A percentile compares a stretch with the other conserved stretches of the same genome.
Conservation (phyloP, 2,888 invertebrate genomes). For the Trissonchulus latispiculum region DNA sequence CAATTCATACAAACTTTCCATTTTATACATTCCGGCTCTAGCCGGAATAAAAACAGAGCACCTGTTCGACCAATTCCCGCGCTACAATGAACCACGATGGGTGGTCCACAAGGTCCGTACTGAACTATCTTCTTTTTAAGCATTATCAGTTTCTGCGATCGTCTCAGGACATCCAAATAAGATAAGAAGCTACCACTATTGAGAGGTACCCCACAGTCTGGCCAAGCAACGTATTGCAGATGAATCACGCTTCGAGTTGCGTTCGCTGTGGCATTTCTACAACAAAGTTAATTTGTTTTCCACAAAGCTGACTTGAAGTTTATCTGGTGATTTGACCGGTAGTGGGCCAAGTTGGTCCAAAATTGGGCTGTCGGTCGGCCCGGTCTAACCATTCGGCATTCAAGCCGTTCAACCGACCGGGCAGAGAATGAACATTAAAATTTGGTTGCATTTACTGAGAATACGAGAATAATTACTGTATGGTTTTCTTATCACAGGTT, state of each 20-base stretch:
- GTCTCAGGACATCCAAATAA: background rate
- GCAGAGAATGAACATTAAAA: too few species aligned
- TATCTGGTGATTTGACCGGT: too few species aligned
- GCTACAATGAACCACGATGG: conserved; percentile 32
- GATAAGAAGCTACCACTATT: background rate
- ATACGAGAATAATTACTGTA: too few species aligned
- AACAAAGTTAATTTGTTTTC: background rate
- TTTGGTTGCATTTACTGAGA: too few species aligned
- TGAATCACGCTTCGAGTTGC: conserved; percentile 7
- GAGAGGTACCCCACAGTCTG: conserved; percentile 12
- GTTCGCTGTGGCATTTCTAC: too few species aligned
- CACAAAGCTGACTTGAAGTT: background rate
- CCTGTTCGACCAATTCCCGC: conserved; percentile 32
- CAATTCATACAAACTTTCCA: too few species aligned
- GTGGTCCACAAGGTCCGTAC: conserved; percentile 19
- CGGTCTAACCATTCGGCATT: too few species aligned
- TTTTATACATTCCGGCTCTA: too few species aligned
- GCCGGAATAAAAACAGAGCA: background rate
- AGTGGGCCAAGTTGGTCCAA: too few species aligned
- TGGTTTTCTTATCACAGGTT: too few species aligned
- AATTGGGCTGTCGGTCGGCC: too few species aligned
- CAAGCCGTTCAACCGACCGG: too few species aligned
- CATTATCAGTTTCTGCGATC: background rate
- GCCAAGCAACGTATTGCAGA: conserved; percentile 15
- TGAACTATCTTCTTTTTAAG: background rate